A percentile compares a stretch with the other conserved stretches of the same genome.
Conservation (phyloP, 2,888 invertebrate species). For the Monochamus alternatus region DNA sequence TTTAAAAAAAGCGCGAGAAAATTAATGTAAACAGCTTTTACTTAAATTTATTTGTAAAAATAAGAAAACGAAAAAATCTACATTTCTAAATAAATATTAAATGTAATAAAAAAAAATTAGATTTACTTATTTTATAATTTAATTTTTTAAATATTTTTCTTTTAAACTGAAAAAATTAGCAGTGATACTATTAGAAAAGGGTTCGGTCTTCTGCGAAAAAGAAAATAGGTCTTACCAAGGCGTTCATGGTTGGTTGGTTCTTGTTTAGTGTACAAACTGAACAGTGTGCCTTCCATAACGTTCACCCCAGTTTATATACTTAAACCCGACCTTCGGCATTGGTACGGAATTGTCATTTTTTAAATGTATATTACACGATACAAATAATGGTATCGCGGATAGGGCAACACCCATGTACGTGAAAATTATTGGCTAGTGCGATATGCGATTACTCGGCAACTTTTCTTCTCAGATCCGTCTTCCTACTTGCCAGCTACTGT, state of each 20-base stretch:
- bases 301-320: constrained; percentile 59
- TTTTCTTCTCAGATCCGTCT: neutral
- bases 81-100: neutral
- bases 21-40: too few species aligned
- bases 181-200: too few species aligned
- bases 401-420: constrained; percentile 23
- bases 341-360: constrained; percentile 25
- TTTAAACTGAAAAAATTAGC: too few species aligned
- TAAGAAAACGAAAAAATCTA: too few species aligned
- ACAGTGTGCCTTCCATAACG: constrained; percentile 52
- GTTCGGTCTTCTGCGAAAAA: too few species aligned
- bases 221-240: constrained; percentile 31
- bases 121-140: too few species aligned
- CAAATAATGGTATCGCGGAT: constrained; percentile 19
- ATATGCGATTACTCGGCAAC: neutral
- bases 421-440: neutral
- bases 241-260: constrained; percentile 53
- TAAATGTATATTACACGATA: constrained; percentile 17
- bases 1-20: too few species aligned
- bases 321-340: constrained; percentile 49
- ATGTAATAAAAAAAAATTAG: neutral
- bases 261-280: constrained; percentile 48
- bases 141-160: too few species aligned
- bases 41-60: too few species aligned
- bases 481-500: neutral